Percentiles rank a stretch among this genome's conserved stretches.
These are phyloP conservation scores for Xenopus borealis DNA, from an alignment of 2,113 vertebrate species.

Conservation along the genomic window DNA sequence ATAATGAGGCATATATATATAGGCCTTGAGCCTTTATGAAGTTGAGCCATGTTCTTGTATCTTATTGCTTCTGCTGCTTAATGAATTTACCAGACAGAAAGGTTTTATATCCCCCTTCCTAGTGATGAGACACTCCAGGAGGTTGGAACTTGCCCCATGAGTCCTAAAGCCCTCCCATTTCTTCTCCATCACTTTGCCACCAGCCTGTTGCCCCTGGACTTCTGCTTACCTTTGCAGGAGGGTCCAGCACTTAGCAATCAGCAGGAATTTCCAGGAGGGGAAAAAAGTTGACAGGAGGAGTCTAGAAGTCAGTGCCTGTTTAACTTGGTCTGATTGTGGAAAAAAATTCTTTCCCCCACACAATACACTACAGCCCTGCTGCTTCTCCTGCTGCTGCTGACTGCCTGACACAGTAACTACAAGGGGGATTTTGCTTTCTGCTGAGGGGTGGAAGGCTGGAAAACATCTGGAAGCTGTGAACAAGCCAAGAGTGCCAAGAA, in stretches of 20 bases:
- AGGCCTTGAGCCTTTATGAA: no score
- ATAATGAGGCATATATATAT: no score
- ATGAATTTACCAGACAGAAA: no score
- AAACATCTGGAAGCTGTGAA: conserved; percentile 62
- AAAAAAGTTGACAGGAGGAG: conserved; percentile 65
- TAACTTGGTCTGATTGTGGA: conserved; percentile 59
- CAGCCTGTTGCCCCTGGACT: conserved; percentile 63
- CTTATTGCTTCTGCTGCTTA: no score
- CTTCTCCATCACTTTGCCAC: conserved; percentile 52
- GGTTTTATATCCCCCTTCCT: no score
- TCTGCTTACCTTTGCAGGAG: conserved; percentile 73
- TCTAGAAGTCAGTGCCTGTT: conserved; percentile 62
- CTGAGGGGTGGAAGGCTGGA: conserved; percentile 50
- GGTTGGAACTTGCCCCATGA: conserved; percentile 20
- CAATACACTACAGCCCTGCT: conserved; percentile 59
- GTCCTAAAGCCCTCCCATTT: conserved; percentile 8
- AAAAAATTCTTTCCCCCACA: conserved; percentile 60
- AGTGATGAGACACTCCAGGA: conserved; percentile 34
- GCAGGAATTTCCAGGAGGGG: conserved; percentile 65
- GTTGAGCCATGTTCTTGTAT: no score
- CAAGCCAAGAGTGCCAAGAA: conserved; percentile 51
- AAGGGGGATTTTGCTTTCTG: conserved; percentile 60
- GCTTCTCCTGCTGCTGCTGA: conserved; percentile 55
- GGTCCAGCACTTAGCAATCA: conserved; percentile 61
- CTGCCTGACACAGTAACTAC: conserved; percentile 57